These are phyloP conservation scores for Brachionus rotundiformis DNA, from an alignment of 1,140 invertebrate genomes.

Conservation along the genomic window DNA sequence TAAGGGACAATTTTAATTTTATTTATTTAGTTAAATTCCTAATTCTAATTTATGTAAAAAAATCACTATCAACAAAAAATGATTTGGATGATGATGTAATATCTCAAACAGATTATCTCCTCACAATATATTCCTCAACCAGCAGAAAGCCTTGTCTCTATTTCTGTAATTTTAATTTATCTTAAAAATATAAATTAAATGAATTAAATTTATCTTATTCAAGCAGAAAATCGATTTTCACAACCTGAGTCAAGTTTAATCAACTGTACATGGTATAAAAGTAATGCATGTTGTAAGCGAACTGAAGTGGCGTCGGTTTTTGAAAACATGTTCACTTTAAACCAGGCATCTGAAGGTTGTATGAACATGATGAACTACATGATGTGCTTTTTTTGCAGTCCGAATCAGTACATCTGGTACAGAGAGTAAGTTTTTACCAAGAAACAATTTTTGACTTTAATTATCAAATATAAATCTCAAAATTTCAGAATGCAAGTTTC, in stretches of 20 bases:
- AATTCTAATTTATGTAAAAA: not conserved
- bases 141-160: conserved; percentile 35
- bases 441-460: too few relatives aligned
- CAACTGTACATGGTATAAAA: conserved; percentile 64
- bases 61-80: not conserved
- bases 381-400: conserved; percentile 65
- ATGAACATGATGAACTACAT: conserved; percentile 63
- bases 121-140: conserved; percentile 33
- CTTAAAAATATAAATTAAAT: too few relatives aligned
- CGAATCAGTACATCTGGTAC: conserved; percentile 63
- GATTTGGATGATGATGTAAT: conserved; percentile 44
- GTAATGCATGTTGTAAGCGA: conserved; percentile 62
- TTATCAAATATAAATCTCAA: too few relatives aligned
- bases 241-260: conserved; percentile 58
- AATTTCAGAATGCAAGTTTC: conserved; percentile 57
- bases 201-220: conserved; percentile 52
- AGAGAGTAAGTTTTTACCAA: conserved; percentile 55
- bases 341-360: conserved; percentile 58
- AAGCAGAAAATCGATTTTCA: conserved; percentile 58
- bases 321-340: conserved; percentile 61
- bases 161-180: not conserved
- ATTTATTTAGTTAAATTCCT: not conserved
- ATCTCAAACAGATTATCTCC: conserved; percentile 41
- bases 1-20: not conserved
- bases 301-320: conserved; percentile 66